These are phyloP conservation scores for Clinocottus analis DNA, from an alignment of 2,113 vertebrate genomes.

Conservation along the genomic window DNA sequence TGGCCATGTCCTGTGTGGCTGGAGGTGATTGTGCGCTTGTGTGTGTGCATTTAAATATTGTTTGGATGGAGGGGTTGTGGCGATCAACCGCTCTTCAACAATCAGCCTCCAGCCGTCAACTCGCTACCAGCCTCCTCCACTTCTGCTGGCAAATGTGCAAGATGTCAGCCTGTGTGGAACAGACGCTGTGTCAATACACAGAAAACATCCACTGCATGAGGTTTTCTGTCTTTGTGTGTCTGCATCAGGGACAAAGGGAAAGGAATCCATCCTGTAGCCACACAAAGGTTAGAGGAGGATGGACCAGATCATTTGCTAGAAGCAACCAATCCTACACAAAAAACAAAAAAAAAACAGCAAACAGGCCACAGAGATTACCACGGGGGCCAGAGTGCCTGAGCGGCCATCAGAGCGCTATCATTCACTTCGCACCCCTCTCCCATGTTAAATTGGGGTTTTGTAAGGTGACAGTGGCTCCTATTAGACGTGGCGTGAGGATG, in stretches of 20 bases:
- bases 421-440: constrained; percentile 40
- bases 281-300: not conserved
- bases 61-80: constrained; percentile 10
- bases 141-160: constrained; percentile 25
- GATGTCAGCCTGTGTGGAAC: constrained; percentile 28
- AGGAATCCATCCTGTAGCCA: not conserved
- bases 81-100: constrained; percentile 33
- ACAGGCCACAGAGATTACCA: not conserved
- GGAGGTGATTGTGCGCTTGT: not conserved
- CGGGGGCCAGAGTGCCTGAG: not conserved
- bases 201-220: not conserved
- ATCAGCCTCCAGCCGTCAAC: constrained; percentile 50
- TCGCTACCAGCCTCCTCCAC: constrained; percentile 23
- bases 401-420: constrained; percentile 35
- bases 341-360: too few relatives aligned
- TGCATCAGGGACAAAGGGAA: not conserved
- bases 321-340: not conserved
- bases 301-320: not conserved
- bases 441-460: constrained; percentile 42
- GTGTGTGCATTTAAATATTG: not conserved
- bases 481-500: constrained; percentile 48
- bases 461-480: constrained; percentile 50
- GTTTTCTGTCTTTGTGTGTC: not conserved
- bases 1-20: constrained; percentile 16
- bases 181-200: constrained; percentile 5